Percentiles rank a stretch among this genome's conserved stretches.
These are phyloP conservation scores for Ornithoptera alexandrae DNA, from an alignment of 2,888 invertebrate species.

Conservation along the genomic window DNA sequence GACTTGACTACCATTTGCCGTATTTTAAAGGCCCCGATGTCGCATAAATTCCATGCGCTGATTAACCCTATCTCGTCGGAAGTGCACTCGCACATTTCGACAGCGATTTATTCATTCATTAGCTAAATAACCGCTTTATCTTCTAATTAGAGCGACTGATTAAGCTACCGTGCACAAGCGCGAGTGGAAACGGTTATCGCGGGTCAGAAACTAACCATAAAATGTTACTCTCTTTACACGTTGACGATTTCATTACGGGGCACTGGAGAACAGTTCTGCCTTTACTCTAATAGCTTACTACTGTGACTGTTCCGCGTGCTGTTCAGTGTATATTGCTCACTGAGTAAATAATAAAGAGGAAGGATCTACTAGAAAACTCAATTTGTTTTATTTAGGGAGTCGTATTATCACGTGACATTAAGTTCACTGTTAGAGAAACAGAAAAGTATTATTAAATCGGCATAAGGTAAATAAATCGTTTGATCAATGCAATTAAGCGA, in stretches of 20 bases:
- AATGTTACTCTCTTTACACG: slow-evolving; percentile 12
- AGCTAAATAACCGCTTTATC: slow-evolving; percentile 61
- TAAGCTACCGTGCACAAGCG: slow-evolving; percentile 44
- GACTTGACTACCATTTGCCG: slow-evolving; percentile 53
- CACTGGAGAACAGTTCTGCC: not conserved
- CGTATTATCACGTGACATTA: no score
- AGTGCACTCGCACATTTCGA: slow-evolving; percentile 47
- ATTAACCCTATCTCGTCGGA: slow-evolving; percentile 69
- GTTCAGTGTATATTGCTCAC: not conserved
- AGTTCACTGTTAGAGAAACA: no score
- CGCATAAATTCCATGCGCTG: slow-evolving; percentile 63
- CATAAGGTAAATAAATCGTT: no score
- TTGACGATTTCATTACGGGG: slow-evolving; percentile 12
- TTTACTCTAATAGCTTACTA: not conserved
- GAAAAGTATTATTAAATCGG: no score
- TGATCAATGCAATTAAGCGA: no score
- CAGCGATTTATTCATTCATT: slow-evolving; percentile 74
- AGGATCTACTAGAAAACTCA: no score
- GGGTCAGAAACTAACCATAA: slow-evolving; percentile 23
- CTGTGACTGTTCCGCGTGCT: not conserved
- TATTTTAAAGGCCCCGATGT: slow-evolving; percentile 54
- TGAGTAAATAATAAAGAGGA: no score
- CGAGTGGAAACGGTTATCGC: slow-evolving; percentile 8
- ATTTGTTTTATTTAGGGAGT: not conserved
- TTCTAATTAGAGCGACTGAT: slow-evolving; percentile 63